A percentile compares a stretch with the other conserved stretches of the same genome.
Evolutionary conservation across 2,797 vertebrate species (phyloP).

Genomic region (Cuculus canorus): DNA sequence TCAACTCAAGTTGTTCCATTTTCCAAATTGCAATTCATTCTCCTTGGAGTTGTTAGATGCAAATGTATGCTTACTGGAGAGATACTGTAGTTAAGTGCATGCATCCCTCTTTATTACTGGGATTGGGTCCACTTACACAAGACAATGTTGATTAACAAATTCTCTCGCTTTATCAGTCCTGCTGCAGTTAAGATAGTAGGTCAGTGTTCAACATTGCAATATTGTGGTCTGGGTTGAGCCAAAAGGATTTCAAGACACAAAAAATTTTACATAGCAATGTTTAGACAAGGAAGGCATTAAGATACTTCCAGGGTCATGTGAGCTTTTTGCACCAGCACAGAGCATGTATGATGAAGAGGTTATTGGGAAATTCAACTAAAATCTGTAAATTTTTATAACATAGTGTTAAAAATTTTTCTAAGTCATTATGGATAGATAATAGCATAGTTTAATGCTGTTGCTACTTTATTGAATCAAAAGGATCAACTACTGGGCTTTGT

Average conservation of each 20-base stretch:
- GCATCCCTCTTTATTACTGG: neutral
- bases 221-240: neutral
- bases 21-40: neutral
- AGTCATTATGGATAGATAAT: neutral
- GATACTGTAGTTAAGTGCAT: too few species aligned
- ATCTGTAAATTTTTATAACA: neutral
- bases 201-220: neutral
- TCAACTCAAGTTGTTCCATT: neutral
- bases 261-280: neutral
- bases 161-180: neutral
- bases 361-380: neutral
- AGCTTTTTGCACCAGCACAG: neutral
- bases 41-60: neutral
- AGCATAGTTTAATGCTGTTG: neutral
- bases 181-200: neutral
- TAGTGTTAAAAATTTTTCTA: neutral
- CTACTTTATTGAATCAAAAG: neutral
- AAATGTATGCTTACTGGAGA: neutral
- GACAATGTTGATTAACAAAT: neutral
- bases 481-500: neutral
- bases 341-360: rapidly evolving
- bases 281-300: neutral
- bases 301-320: neutral
- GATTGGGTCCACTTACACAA: neutral
- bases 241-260: neutral